Conservation (phyloP, 2,888 invertebrate genomes). For the Protodeltote pygarga region DNA sequence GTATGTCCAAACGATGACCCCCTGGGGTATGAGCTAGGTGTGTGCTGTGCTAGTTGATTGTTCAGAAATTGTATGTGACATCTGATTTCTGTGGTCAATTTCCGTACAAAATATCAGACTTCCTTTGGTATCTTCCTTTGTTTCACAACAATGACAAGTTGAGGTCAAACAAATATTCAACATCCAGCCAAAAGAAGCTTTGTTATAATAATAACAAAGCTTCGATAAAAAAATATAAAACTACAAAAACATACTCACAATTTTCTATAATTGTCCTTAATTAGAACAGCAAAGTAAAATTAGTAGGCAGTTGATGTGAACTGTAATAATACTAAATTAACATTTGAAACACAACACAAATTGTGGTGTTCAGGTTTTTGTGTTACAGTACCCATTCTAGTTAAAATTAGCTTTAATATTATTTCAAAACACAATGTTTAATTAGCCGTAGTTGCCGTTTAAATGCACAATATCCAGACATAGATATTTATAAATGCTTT, state of each 20-base stretch:
- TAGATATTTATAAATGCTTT: constrained; percentile 22
- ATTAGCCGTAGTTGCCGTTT: constrained; percentile 27
- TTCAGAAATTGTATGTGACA: no score
- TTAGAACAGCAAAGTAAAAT: constrained; percentile 18
- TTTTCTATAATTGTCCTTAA: constrained; percentile 15
- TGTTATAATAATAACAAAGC: no score
- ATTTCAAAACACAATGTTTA: constrained; percentile 35
- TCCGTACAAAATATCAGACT: no score
- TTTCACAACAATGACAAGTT: no score
- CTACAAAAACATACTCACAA: background rate
- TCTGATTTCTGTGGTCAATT: no score
- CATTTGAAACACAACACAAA: constrained; percentile 26
- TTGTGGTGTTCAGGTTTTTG: constrained; percentile 17
- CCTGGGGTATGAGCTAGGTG: constrained; percentile 7
- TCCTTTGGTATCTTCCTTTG: no score
- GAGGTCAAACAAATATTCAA: no score
- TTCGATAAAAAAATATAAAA: no score
- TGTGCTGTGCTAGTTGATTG: no score
- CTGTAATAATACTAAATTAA: constrained; percentile 20
- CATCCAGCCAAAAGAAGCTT: no score
- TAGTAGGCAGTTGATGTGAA: constrained; percentile 19
- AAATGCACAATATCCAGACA: constrained; percentile 3
- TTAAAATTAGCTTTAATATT: constrained; percentile 29
- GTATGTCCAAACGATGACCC: constrained; percentile 16
- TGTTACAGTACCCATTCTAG: constrained; percentile 20